Base-by-base conservation (phyloP, 2,888 invertebrate genomes). In the Acronicta leporina region DNA sequence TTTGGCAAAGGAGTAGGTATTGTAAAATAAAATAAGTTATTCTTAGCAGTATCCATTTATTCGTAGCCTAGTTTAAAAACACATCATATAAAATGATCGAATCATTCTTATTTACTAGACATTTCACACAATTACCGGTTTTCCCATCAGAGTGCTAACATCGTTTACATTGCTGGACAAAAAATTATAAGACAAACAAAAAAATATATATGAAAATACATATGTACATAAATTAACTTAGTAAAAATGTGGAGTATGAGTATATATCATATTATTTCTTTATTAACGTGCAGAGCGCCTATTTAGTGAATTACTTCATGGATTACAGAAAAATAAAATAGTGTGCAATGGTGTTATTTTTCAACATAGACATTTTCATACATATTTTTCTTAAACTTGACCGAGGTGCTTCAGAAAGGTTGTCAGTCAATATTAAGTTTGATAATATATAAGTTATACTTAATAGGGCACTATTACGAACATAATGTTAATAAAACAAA, bases 81-180 rank as follows among this genome's bases (percentile, higher is more conserved):
- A 75, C 75, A 66, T 79, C 83, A 81, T 84, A 84, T 71, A 83
- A 84, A 84, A 84, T 75, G 75, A 75, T 79, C 50, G 63, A 73
- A 73, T 78, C 77, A 73, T 70, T 45, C 75, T 80, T 76, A 70
- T 52, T 30, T 42, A 46, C 73, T 77, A 80, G 52, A 68, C 68
- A 60, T 59, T 67, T 67, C 75, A 74, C 74, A 67, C 77, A 70
- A 53, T 67, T 70, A 69, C 65, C 67, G 40, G 38, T 57, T 66
- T 20, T 63, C 56, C 68, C 69, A 56, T 56, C 63, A 49, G 65
- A 64, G 75, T 70, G 69, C 68, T 70, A 68, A 53, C 71, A 58
- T 66, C 53, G 40, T 56, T 53, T 45, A 71, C 75, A 77, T 66
- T 73, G 77, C 77, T 77, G 75, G 70, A 61, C 70, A 64, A 68